Evolutionary conservation across 2,113 vertebrate genomes (phyloP), one percentile per base, ranked within the genome.

Genomic region (Bujurquina vittata): DNA sequence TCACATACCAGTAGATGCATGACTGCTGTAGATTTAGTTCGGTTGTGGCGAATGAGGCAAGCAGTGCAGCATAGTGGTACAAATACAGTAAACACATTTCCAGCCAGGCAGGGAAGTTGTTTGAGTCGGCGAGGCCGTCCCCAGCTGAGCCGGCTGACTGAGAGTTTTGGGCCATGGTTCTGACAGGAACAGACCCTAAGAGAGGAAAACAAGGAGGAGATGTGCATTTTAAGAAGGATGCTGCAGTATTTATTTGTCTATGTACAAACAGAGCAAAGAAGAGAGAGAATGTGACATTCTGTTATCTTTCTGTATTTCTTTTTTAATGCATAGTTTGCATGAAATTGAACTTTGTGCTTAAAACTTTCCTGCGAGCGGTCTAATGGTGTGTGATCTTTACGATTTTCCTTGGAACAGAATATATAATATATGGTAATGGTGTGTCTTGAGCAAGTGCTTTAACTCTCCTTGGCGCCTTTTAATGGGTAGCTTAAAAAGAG

Each of bases 101-200:
- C 84, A 88, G 79, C 80, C 65, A 52, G 80, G 86, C 84, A 33
- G 83, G 85, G 72, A 80, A 61, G 69, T 65, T 35, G 76, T 78
- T 89, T 78, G 78, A 87, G 79, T 46, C 20, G 18, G 63, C 77
- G 87, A 72, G 72, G 75, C 33, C 8, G 63, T 92, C 92, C 89
- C 92, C 89, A 88, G 92, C 81, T 84, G 94, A 91, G 86, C 61
- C 20, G 26, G 26, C 92, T 94, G 94, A 95, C 91, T 92, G 94
- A 94, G 86, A 88, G 93, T 94, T 93, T 91, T 85, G 94, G 92
- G 92, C 93, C 91, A 91, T 4, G 82, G 88, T 89, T 93, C 87
- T 95, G 94, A 94, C 93, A 94, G 91, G 49, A 91, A 83, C 84
- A 91, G 89, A 91, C 87, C 91, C 85, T 59, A 35, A 11, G 92